These are phyloP conservation scores for Champsocephalus gunnari DNA, from an alignment of 2,797 vertebrate genomes.

Conservation along the genomic window DNA sequence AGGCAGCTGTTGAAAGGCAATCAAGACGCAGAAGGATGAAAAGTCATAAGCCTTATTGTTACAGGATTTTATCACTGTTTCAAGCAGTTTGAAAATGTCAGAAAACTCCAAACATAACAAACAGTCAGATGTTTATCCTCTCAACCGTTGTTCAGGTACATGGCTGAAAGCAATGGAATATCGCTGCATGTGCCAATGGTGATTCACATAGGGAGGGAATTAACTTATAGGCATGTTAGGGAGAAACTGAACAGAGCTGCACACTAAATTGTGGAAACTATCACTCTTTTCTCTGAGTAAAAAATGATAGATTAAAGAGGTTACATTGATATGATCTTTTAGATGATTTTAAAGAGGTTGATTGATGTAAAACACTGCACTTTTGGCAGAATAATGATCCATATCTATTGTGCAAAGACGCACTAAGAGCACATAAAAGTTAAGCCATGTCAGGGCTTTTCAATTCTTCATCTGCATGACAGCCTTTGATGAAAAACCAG, in stretches of 20 bases:
- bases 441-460: constrained; percentile 38
- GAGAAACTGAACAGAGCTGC: constrained; percentile 42
- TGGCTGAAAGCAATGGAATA: constrained; percentile 75
- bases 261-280: constrained; percentile 52
- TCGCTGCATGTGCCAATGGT: constrained; percentile 67
- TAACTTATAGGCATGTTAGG: constrained; percentile 54
- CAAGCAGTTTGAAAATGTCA: constrained; percentile 71
- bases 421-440: constrained; percentile 45
- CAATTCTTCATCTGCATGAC: constrained; percentile 60
- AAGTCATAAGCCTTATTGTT: constrained; percentile 84
- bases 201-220: constrained; percentile 64
- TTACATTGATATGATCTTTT: constrained; percentile 18
- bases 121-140: constrained; percentile 77
- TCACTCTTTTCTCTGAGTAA: constrained; percentile 31
- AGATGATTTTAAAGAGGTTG: constrained; percentile 20
- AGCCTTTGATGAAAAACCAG: constrained; percentile 68
- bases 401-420: constrained; percentile 43
- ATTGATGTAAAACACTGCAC: constrained; percentile 3
- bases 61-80: constrained; percentile 73
- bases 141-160: constrained; percentile 74
- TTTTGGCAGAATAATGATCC: constrained; percentile 40
- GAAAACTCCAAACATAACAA: constrained; percentile 81
- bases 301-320: constrained; percentile 12
- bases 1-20: constrained; percentile 80
- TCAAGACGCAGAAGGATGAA: constrained; percentile 67